Evolutionary conservation across 2,113 vertebrate genomes (phyloP), one percentile per base, ranked within the genome.

Genomic region (Condylura cristata): DNA sequence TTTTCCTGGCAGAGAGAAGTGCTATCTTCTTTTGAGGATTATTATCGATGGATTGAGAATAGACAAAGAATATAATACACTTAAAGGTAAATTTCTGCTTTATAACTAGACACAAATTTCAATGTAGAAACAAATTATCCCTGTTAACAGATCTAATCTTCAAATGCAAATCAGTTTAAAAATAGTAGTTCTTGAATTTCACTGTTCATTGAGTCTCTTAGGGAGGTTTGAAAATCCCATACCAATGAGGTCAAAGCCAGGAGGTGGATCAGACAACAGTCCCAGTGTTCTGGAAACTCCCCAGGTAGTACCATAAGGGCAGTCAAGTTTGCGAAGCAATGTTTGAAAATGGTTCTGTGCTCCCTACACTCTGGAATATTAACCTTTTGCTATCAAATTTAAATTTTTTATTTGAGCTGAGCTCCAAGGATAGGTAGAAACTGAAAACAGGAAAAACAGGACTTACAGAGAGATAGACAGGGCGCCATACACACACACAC

Each of bases 121-220:
- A 89, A 44, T 6, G 12, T 37, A 65, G 30, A 75, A 88, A 95
- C 41, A 79, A 63, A 30, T 82, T 56, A 82, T 79, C 44, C 18
- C 46, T 90, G 37, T 61, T 51, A 53, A 89, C 48, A 90, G 70
- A 89, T 63, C 46, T 32, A 39, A 92, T 63, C 17, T 74, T 94
- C 78, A 95, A 88, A 90, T 6, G 51, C 34, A 80, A 95, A 80
- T 66, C 8, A 90, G 37, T 28, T 91, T 86, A 63, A 63, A 91
- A 63, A 68, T 20, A 34, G 30, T 66, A 13, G 8, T 63, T 96
- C 8, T 72, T 34, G 74, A 74, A 44, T 26, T 75, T 68, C 2
- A 6, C 16, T 56, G 6, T 39, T 76, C 75, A 48, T 44, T 22
- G 39, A 76, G 37, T 32, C 74, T 24, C 32, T 76, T 48, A 58